Percentiles rank a stretch among this genome's conserved stretches.
These are phyloP conservation scores for Herpailurus yagouaroundi DNA, from an alignment of 2,113 vertebrate genomes.

Conservation along the genomic window DNA sequence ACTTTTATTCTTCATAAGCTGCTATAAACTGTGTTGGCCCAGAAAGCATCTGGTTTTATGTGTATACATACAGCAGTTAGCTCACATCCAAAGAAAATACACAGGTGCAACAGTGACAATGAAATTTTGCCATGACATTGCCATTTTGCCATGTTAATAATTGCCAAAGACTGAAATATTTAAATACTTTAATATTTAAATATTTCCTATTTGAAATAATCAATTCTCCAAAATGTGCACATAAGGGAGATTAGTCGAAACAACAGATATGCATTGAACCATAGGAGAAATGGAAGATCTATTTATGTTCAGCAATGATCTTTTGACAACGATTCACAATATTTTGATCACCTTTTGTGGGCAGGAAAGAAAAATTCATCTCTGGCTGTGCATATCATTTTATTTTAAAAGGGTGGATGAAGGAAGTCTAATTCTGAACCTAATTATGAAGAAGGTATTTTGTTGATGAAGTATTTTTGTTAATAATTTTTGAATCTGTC, in stretches of 20 bases:
- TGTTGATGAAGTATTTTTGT: background rate
- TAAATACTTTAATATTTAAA: too few relatives aligned
- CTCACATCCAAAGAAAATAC: background rate
- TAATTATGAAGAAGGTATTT: background rate
- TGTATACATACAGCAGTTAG: background rate
- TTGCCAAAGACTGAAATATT: background rate
- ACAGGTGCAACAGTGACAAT: background rate
- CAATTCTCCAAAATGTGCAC: background rate
- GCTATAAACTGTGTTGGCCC: background rate
- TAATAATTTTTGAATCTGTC: background rate
- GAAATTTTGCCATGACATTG: background rate
- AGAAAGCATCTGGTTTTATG: background rate
- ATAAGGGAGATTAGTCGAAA: background rate
- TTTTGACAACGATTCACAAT: background rate
- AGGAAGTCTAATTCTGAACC: background rate
- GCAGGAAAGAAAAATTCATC: background rate
- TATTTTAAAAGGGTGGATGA: background rate
- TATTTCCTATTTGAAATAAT: background rate
- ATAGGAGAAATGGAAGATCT: background rate
- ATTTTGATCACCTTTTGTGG: background rate
- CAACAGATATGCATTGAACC: background rate
- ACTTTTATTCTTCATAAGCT: background rate
- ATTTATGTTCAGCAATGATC: background rate
- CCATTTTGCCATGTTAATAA: background rate
- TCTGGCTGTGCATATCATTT: background rate